Evolutionary conservation across 2,113 vertebrate species (phyloP).

Genomic region (Coryphaenoides rupestris): DNA sequence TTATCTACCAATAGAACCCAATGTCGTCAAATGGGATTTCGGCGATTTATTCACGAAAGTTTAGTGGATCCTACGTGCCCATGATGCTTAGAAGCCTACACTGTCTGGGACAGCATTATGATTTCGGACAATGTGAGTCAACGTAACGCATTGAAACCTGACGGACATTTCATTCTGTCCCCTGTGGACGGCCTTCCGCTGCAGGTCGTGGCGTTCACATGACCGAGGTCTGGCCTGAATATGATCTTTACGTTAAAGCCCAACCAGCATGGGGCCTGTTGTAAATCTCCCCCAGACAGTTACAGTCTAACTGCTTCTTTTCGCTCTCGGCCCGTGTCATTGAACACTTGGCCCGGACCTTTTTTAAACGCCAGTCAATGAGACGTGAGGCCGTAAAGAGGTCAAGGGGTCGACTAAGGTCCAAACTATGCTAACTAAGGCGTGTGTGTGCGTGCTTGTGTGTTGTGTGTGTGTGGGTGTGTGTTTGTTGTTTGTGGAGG

Average conservation of each 20-base stretch:
- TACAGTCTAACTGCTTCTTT: slow-evolving; percentile 47
- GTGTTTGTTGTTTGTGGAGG: too few species aligned
- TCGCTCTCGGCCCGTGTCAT: slow-evolving; percentile 32
- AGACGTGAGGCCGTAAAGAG: slow-evolving; percentile 65
- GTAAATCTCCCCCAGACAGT: slow-evolving; percentile 26
- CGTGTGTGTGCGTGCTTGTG: too few species aligned
- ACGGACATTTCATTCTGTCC: background rate
- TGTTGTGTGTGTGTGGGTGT: too few species aligned
- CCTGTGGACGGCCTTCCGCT: background rate
- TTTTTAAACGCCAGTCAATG: slow-evolving; percentile 61
- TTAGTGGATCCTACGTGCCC: too few species aligned
- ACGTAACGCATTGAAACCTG: background rate
- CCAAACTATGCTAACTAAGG: slow-evolving; percentile 49
- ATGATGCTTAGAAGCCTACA: too few species aligned
- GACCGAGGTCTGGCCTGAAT: background rate
- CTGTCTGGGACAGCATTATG: too few species aligned
- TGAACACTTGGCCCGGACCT: slow-evolving; percentile 49
- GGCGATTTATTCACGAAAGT: too few species aligned
- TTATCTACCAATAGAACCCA: too few species aligned
- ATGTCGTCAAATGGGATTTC: too few species aligned
- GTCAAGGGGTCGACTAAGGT: slow-evolving; percentile 68
- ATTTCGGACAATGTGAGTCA: background rate
- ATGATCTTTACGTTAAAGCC: too few species aligned
- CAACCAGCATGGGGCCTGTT: background rate
- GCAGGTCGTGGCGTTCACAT: background rate